Evolutionary conservation across 2,888 invertebrate species (phyloP).

Genomic region (Cactoblastis cactorum): DNA sequence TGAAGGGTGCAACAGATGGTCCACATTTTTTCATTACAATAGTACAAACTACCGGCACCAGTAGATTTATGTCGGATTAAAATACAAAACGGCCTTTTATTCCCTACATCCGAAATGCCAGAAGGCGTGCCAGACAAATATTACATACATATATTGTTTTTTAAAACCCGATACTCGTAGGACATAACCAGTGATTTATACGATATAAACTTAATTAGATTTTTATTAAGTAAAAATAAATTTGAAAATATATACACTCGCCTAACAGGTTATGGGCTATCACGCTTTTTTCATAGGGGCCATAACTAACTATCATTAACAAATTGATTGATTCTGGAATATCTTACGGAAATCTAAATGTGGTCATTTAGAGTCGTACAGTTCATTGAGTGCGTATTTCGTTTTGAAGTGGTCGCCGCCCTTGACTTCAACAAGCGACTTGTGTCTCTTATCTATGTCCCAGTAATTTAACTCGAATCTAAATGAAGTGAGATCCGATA

Average conservation of each 20-base stretch:
- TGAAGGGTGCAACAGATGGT: conserved; percentile 79
- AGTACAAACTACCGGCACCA: conserved; percentile 58
- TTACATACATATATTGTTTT: conserved; percentile 61
- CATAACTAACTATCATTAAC: conserved; percentile 21
- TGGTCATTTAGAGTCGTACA: conserved; percentile 56
- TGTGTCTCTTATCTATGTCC: conserved; percentile 61
- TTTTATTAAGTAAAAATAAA: conserved; percentile 1
- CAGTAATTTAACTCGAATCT: conserved; percentile 73
- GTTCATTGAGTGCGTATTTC: conserved; percentile 52
- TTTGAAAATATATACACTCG: not conserved
- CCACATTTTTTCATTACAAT: conserved; percentile 72
- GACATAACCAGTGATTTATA: conserved; percentile 26
- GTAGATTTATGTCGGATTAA: conserved; percentile 75
- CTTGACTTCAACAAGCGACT: conserved; percentile 61
- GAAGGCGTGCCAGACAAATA: conserved; percentile 63
- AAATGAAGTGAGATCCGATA: conserved; percentile 72
- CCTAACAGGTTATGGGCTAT: not conserved
- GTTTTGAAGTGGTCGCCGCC: conserved; percentile 43
- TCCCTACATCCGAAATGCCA: conserved; percentile 64
- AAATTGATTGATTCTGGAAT: conserved; percentile 46
- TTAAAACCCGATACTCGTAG: conserved; percentile 46
- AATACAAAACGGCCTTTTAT: conserved; percentile 64
- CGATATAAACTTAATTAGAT: conserved; percentile 5
- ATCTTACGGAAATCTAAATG: conserved; percentile 61
- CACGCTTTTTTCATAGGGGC: conserved; percentile 1